phyloP scores from a whole-genome alignment of 2,113 vertebrate genomes.

The Oxygymnocypris stewartii region DNA sequence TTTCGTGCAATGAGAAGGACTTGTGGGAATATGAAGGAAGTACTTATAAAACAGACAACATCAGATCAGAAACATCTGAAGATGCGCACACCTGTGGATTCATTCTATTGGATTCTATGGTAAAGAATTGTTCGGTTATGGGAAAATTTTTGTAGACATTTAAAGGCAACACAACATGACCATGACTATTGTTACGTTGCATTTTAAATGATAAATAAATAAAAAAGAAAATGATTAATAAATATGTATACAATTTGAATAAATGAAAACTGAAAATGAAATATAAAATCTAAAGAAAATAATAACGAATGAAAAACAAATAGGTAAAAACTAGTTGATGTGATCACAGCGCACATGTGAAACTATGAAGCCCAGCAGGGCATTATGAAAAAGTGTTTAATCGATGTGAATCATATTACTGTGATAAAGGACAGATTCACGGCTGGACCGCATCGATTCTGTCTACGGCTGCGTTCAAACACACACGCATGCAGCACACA shows the following conservation, averaged over 20 bases:
- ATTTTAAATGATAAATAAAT: background rate
- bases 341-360: constrained; percentile 39
- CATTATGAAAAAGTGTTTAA: constrained; percentile 76
- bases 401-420: constrained; percentile 80
- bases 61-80: background rate
- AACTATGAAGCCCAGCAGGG: constrained; percentile 69
- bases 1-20: background rate
- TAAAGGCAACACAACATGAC: background rate
- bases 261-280: too few relatives aligned
- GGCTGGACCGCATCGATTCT: constrained; percentile 71
- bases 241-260: too few relatives aligned
- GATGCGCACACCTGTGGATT: background rate
- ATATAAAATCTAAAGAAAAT: too few relatives aligned
- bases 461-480: constrained; percentile 30
- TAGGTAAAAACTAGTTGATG: background rate
- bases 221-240: too few relatives aligned
- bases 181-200: background rate
- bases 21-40: background rate
- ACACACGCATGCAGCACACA: too few relatives aligned
- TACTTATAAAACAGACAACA: background rate
- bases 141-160: background rate
- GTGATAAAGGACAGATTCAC: constrained; percentile 77
- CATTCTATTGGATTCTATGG: background rate
- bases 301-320: too few relatives aligned
- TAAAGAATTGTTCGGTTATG: background rate